Evolutionary conservation across 2,888 invertebrate genomes (phyloP).

Genomic region (Philhelius pedissequus): DNA sequence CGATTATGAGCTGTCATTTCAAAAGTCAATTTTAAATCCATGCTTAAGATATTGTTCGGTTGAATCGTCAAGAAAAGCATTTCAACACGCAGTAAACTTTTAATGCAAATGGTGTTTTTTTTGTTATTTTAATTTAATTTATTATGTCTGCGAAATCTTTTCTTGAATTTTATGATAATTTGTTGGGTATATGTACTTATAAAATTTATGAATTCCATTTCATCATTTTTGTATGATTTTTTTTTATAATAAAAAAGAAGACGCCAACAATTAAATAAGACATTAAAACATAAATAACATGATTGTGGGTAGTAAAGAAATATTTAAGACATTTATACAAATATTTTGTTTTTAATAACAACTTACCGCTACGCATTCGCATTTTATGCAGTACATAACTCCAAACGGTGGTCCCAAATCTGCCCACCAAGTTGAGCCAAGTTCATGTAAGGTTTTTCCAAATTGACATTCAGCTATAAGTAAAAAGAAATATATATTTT

Average conservation of each 20-base stretch:
- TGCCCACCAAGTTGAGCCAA: slow-evolving; percentile 95
- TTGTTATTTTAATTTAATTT: slow-evolving; percentile 32
- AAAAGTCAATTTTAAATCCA: slow-evolving; percentile 42
- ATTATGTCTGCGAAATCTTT: slow-evolving; percentile 52
- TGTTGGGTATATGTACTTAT: not conserved
- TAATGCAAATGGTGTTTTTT: slow-evolving; percentile 27
- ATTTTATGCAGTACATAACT: slow-evolving; percentile 96
- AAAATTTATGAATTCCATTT: not conserved
- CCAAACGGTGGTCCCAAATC: slow-evolving; percentile 96
- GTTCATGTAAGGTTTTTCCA: slow-evolving; percentile 91
- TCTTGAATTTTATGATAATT: slow-evolving; percentile 20
- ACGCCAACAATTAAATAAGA: slow-evolving; percentile 24
- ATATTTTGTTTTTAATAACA: not conserved
- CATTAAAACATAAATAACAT: slow-evolving; percentile 22
- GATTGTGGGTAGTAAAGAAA: not conserved
- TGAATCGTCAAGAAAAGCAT: slow-evolving; percentile 25
- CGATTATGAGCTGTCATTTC: slow-evolving; percentile 36
- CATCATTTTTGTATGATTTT: not conserved
- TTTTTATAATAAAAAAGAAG: not conserved
- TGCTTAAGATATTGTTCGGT: slow-evolving; percentile 29
- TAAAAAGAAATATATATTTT: slow-evolving; percentile 42
- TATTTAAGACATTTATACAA: slow-evolving; percentile 13
- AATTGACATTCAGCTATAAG: slow-evolving; percentile 90
- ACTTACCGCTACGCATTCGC: slow-evolving; percentile 97
- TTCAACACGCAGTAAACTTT: slow-evolving; percentile 32